Conservation (phyloP, 2,888 invertebrate genomes). For the Melipona beecheii region DNA sequence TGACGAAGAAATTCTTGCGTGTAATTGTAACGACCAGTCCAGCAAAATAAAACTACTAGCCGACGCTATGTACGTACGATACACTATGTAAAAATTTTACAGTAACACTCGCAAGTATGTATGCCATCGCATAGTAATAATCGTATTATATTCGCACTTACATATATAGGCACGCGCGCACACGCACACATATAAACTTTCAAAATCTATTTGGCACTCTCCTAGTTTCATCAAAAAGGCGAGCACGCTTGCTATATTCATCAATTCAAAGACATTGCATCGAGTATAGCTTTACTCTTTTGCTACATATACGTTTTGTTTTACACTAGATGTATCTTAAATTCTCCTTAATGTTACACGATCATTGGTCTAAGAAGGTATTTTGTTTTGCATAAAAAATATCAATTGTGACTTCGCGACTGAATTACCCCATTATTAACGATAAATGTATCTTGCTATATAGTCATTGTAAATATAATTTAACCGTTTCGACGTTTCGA, state of each 20-base stretch:
- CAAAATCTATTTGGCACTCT: slow-evolving; percentile 80
- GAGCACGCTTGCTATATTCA: slow-evolving; percentile 80
- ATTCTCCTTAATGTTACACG: slow-evolving; percentile 48
- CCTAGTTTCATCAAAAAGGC: slow-evolving; percentile 77
- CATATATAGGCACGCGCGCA: too few species aligned
- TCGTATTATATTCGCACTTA: slow-evolving; percentile 48
- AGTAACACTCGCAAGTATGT: slow-evolving; percentile 46
- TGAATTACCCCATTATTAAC: slow-evolving; percentile 21
- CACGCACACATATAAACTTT: slow-evolving; percentile 78
- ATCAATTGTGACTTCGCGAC: slow-evolving; percentile 47
- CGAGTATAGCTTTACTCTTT: slow-evolving; percentile 68
- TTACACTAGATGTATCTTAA: slow-evolving; percentile 43
- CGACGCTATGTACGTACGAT: slow-evolving; percentile 41
- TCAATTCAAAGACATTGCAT: slow-evolving; percentile 84
- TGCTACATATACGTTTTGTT: slow-evolving; percentile 61
- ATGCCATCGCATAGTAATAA: slow-evolving; percentile 39
- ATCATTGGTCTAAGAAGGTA: slow-evolving; percentile 72
- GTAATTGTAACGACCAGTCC: slow-evolving; percentile 23
- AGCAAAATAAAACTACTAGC: slow-evolving; percentile 24
- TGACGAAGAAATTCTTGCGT: background rate
- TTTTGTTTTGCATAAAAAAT: slow-evolving; percentile 64
- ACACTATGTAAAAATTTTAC: slow-evolving; percentile 66
- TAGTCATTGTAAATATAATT: slow-evolving; percentile 40
- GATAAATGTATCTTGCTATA: slow-evolving; percentile 36
- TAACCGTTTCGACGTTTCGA: slow-evolving; percentile 17